Conservation (phyloP, 2,113 vertebrate genomes). For the Poeciliopsis prolifica region DNA sequence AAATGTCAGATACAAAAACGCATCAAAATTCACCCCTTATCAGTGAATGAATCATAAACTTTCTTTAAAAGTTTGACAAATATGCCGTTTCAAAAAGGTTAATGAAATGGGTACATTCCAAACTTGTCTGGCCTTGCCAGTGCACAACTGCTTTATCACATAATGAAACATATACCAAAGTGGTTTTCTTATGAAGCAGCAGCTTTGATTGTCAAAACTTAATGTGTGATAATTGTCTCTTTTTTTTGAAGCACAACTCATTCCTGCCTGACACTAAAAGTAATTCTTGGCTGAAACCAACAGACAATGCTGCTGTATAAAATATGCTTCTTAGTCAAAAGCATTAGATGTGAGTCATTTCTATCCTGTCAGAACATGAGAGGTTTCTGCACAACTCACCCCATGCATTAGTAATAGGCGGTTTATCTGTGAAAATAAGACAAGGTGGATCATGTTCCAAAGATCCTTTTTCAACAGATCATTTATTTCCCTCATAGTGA, state of each 20-base stretch:
- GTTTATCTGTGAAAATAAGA: constrained; percentile 26
- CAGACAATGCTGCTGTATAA: not conserved
- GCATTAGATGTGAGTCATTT: constrained; percentile 58
- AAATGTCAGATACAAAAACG: not conserved
- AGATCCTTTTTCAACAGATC: constrained; percentile 3
- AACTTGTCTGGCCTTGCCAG: constrained; percentile 35
- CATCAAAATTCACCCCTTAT: not conserved
- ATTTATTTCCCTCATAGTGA: not conserved
- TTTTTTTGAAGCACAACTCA: not conserved
- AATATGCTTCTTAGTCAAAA: not conserved
- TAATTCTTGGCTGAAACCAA: constrained; percentile 2
- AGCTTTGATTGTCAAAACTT: not conserved
- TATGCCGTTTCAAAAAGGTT: constrained; percentile 2
- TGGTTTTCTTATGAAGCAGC: not conserved
- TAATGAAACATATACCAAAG: constrained; percentile 1
- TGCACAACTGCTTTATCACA: not conserved
- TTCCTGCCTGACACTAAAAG: not conserved
- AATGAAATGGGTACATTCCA: constrained; percentile 31
- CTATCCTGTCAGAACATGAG: constrained; percentile 68
- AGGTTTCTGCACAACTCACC: constrained; percentile 16
- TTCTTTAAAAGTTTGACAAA: not conserved
- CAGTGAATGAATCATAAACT: not conserved
- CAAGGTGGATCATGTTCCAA: constrained; percentile 33
- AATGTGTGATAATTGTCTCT: not conserved
- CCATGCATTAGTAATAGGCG: constrained; percentile 1